Evolutionary conservation across 2,888 invertebrate genomes (phyloP), one percentile per base, ranked within the genome.

Genomic region (Panopea generosa): DNA sequence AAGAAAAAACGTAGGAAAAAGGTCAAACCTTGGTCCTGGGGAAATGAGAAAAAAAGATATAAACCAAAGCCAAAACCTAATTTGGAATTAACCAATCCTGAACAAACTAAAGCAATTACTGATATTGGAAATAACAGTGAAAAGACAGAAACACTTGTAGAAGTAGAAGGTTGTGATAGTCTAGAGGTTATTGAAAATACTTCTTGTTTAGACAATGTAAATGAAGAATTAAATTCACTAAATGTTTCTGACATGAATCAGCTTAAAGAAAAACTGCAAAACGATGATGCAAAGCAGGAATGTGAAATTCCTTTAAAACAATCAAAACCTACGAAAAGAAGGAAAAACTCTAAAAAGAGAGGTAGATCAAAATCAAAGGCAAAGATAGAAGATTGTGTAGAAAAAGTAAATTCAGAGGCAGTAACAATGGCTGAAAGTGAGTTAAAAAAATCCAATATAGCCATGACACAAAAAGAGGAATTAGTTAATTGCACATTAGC

Each of bases 11-110:
- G 80, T 45, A 73, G 61, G 67, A 49, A 73, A 40, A 80, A 80
- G 67, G 80, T 80, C 14, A 80, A 80, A 50, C 80, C 80, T 20
- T 80, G 80, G 80, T 80, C 80, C 11, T 80, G 80, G 80, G 80
- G 80, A 14, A 80, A 80, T 70, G 80, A 80, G 45, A 80, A 80
- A 50, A 80, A 77, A 49, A 73, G 59, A 53, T 80, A 73, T 57
- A 80, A 80, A 73, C 80, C 80, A 9, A 80, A 80, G 52, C 59
- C 67, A 29, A 80, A 80, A 24, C 7, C 11, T 7, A 66, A 57
- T 49, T 18, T 24, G 16, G 45, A 3, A n/a, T n/a, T n/a, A n/a
- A 33, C 6, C 11, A 29, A 20, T 53, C 55, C 11, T 2, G 56
- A 66, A n/a, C 9, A 22, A 16, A 24, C 47, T 43, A 56, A 27